These are phyloP conservation scores for Laticauda laticaudata DNA, from an alignment of 2,113 vertebrate genomes.

Conservation along the genomic window DNA sequence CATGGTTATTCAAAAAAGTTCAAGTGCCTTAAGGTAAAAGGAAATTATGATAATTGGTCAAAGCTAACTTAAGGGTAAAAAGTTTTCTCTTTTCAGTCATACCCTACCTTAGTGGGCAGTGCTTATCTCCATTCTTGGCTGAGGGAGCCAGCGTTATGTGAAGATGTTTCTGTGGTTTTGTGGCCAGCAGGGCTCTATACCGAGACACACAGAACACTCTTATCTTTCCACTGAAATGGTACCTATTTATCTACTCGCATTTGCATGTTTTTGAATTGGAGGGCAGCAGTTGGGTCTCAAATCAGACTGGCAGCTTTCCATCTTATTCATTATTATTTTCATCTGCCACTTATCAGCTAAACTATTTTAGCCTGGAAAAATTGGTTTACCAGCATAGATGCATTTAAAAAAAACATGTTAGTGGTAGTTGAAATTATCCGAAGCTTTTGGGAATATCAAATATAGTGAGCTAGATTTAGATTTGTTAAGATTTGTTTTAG, in stretches of 20 bases:
- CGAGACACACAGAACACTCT: not conserved
- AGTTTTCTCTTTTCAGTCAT: too few species aligned
- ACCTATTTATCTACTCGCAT: not conserved
- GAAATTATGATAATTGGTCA: not conserved
- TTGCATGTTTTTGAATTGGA: not conserved
- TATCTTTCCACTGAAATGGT: not conserved
- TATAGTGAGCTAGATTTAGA: not conserved
- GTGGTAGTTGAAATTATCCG: not conserved
- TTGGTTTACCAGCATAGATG: not conserved
- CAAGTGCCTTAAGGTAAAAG: not conserved
- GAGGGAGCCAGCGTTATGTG: not conserved
- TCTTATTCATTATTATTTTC: not conserved
- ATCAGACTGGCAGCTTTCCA: not conserved
- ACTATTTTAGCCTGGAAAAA: not conserved
- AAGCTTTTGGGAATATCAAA: not conserved
- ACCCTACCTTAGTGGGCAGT: not conserved
- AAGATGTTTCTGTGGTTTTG: not conserved
- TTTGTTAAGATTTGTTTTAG: not conserved
- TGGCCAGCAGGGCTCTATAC: not conserved
- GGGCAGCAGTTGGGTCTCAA: not conserved
- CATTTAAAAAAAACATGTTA: not conserved
- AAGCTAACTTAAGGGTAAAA: too few species aligned
- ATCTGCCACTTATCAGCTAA: not conserved
- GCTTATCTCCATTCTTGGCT: not conserved
- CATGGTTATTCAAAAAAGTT: not conserved